A percentile compares a stretch with the other conserved stretches of the same genome.
Evolutionary conservation across 1,140 invertebrate genomes (phyloP).

Genomic region (Aphis craccivora): DNA sequence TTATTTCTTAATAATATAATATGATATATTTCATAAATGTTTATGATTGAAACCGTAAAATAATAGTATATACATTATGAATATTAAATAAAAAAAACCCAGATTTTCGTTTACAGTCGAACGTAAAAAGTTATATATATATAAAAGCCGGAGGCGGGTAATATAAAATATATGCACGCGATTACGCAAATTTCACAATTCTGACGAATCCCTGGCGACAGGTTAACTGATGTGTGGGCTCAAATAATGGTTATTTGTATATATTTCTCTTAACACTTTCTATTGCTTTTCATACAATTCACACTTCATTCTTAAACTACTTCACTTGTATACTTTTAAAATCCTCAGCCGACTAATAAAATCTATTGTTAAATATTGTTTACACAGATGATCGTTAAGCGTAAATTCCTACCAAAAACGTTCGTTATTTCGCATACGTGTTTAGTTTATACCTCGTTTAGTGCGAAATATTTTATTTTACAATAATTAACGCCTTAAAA

Average conservation of each 20-base stretch:
- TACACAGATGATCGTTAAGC: not conserved
- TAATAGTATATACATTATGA: not conserved
- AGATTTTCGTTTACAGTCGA: not conserved
- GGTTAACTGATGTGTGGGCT: not conserved
- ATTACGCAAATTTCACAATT: constrained; percentile 1
- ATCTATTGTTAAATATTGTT: not conserved
- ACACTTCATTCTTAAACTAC: not conserved
- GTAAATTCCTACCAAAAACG: not conserved
- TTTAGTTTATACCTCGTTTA: not conserved
- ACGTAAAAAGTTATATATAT: not conserved
- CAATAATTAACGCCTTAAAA: not conserved
- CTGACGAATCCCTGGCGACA: not conserved
- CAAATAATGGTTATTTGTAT: not conserved
- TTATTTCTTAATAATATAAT: not conserved
- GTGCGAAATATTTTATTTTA: not conserved
- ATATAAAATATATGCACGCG: not conserved
- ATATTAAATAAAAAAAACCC: not conserved
- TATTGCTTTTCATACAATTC: not conserved
- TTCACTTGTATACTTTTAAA: not conserved
- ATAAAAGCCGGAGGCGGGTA: not conserved
- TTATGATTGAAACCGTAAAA: not conserved
- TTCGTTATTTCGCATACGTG: not conserved
- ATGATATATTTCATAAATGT: not conserved
- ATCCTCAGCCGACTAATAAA: not conserved
- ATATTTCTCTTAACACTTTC: not conserved